These are phyloP conservation scores for Vannuccia rotundouncinata DNA, from an alignment of 2,888 invertebrate genomes.

Conservation along the genomic window DNA sequence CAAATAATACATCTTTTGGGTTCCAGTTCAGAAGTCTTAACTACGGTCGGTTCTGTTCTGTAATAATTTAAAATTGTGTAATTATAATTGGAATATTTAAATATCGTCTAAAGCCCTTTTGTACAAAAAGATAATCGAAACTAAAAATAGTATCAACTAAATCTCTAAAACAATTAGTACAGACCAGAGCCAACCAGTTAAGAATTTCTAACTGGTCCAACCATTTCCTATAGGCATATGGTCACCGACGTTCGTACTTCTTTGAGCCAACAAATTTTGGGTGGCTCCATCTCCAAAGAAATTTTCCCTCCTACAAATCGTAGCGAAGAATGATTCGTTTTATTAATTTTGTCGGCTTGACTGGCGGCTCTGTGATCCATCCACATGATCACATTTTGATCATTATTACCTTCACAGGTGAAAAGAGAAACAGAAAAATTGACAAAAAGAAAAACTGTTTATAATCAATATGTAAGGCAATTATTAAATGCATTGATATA, in stretches of 20 bases:
- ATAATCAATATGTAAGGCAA: too few relatives aligned
- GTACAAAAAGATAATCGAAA: too few relatives aligned
- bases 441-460: too few relatives aligned
- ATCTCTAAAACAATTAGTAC: not conserved
- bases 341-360: constrained; percentile 75
- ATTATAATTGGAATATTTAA: too few relatives aligned
- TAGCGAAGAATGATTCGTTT: constrained; percentile 67
- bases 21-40: too few relatives aligned
- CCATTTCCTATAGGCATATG: too few relatives aligned
- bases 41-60: too few relatives aligned
- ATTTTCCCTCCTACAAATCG: constrained; percentile 82
- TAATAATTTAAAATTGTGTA: too few relatives aligned
- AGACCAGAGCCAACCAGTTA: not conserved
- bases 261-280: constrained; percentile 87
- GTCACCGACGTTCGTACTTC: constrained; percentile 56
- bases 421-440: too few relatives aligned
- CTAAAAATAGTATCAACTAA: not conserved
- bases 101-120: too few relatives aligned
- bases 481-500: too few relatives aligned
- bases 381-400: constrained; percentile 58
- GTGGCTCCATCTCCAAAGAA: constrained; percentile 91
- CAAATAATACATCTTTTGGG: too few relatives aligned
- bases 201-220: not conserved
- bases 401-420: constrained; percentile 63
- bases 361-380: constrained; percentile 58